Evolutionary conservation across 2,888 invertebrate species (phyloP).

Genomic region (Melieria omissa): DNA sequence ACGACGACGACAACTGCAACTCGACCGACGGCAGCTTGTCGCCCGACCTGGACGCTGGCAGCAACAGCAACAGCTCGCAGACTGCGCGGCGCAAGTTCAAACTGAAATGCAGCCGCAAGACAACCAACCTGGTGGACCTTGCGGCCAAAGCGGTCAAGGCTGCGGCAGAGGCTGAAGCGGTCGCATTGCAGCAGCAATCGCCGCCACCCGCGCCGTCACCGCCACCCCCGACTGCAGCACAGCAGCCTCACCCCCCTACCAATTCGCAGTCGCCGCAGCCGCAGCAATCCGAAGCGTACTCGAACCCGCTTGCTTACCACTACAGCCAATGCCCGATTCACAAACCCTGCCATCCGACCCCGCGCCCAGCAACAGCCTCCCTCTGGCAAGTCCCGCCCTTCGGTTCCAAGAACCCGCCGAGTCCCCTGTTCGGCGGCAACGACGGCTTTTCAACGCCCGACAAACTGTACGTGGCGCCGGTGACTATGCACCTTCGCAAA

Average conservation of each 20-base stretch:
- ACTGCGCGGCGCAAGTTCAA: not conserved
- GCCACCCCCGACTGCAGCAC: slow-evolving; percentile 27
- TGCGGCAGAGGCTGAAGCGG: slow-evolving; percentile 47
- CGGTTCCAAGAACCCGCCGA: no score
- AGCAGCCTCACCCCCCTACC: slow-evolving; percentile 37
- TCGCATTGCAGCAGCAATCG: slow-evolving; percentile 44
- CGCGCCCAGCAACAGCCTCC: no score
- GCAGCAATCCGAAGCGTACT: no score
- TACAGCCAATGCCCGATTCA: no score
- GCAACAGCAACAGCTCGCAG: not conserved
- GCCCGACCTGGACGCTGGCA: slow-evolving; percentile 32
- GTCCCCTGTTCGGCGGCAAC: not conserved
- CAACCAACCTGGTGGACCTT: slow-evolving; percentile 41
- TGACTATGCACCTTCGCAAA: slow-evolving; percentile 34
- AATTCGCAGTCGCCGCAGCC: not conserved
- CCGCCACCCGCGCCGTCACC: slow-evolving; percentile 39
- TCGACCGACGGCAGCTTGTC: slow-evolving; percentile 28
- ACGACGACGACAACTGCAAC: slow-evolving; percentile 37
- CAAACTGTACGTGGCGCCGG: slow-evolving; percentile 42
- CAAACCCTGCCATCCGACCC: no score
- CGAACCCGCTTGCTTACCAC: no score
- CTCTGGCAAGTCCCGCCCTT: no score
- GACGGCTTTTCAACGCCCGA: slow-evolving; percentile 21
- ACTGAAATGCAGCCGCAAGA: slow-evolving; percentile 48
- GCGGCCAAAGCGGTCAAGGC: not conserved